Conservation (phyloP, 2,113 vertebrate species). For the Tenrec ecaudatus region DNA sequence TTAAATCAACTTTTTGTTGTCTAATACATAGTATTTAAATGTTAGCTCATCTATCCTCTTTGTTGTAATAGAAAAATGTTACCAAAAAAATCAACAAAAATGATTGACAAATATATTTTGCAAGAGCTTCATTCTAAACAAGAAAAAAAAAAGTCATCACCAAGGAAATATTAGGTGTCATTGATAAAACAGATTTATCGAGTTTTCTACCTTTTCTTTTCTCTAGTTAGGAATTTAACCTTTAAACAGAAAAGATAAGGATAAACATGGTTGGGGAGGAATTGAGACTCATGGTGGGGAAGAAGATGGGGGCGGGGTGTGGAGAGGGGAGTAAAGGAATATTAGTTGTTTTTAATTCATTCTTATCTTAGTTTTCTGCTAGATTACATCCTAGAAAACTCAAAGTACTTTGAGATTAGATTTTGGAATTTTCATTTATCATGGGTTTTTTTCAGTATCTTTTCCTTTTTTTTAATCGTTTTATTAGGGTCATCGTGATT, state of each 20-base stretch:
- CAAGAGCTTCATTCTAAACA: too few species aligned
- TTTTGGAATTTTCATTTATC: slow-evolving; percentile 52
- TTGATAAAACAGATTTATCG: slow-evolving; percentile 8
- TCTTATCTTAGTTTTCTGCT: neutral
- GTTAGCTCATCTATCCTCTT: too few species aligned
- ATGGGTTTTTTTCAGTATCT: too few species aligned
- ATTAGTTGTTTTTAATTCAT: neutral
- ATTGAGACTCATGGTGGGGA: neutral
- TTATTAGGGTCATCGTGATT: too few species aligned
- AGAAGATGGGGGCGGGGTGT: neutral
- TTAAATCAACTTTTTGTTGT: too few species aligned
- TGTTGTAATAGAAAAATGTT: too few species aligned
- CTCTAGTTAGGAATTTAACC: slow-evolving; percentile 11
- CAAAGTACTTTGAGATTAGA: neutral
- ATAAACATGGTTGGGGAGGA: slow-evolving; percentile 18
- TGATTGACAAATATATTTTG: too few species aligned
- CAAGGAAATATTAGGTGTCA: neutral
- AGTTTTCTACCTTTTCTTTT: slow-evolving; percentile 9
- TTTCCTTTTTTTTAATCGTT: too few species aligned
- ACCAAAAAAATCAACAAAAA: too few species aligned
- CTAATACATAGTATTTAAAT: too few species aligned
- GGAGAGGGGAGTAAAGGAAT: neutral
- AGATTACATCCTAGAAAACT: neutral
- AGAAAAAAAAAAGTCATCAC: too few species aligned
- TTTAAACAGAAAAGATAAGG: slow-evolving; percentile 46